These are phyloP conservation scores for Manis crassicaudata DNA, from an alignment of 2,797 vertebrate genomes.

Conservation along the genomic window DNA sequence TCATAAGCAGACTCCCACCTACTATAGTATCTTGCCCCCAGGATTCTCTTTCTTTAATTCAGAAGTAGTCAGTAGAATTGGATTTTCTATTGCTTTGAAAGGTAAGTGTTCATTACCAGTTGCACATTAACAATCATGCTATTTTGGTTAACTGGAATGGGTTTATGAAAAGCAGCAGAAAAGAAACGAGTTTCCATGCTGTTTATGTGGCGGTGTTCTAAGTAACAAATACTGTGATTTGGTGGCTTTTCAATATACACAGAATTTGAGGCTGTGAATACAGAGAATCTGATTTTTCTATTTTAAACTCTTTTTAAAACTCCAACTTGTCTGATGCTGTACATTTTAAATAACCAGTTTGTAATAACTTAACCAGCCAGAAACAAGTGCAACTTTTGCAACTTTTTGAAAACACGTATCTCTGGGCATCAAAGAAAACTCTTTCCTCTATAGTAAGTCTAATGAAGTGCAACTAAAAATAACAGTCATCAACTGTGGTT, in stretches of 20 bases:
- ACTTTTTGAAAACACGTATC: conserved; percentile 36
- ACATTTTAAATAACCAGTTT: conserved; percentile 56
- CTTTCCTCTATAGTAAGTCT: conserved; percentile 25
- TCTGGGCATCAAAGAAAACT: conserved; percentile 26
- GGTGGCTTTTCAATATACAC: background rate
- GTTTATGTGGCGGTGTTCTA: background rate
- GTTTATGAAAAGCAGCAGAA: conserved; percentile 33
- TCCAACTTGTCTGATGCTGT: background rate
- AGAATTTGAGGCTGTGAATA: conserved; percentile 17
- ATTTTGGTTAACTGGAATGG: background rate
- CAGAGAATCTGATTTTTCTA: conserved; percentile 44
- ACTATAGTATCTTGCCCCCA: conserved; percentile 22
- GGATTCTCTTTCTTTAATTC: conserved; percentile 58
- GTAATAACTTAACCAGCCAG: conserved; percentile 52
- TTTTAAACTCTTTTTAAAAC: conserved; percentile 18
- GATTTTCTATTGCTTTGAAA: conserved; percentile 50
- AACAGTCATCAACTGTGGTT: conserved; percentile 60
- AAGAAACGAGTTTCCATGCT: background rate
- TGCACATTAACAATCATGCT: conserved; percentile 11
- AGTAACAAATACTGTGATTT: background rate
- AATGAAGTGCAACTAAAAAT: conserved; percentile 73
- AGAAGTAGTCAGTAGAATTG: conserved; percentile 37
- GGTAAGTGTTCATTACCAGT: conserved; percentile 3
- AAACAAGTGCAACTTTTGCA: conserved; percentile 55
- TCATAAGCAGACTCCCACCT: background rate